Percentiles rank a stretch among this genome's conserved stretches.
phyloP scores from a whole-genome alignment of 2,888 invertebrate species.

The Acleris holmiana region DNA sequence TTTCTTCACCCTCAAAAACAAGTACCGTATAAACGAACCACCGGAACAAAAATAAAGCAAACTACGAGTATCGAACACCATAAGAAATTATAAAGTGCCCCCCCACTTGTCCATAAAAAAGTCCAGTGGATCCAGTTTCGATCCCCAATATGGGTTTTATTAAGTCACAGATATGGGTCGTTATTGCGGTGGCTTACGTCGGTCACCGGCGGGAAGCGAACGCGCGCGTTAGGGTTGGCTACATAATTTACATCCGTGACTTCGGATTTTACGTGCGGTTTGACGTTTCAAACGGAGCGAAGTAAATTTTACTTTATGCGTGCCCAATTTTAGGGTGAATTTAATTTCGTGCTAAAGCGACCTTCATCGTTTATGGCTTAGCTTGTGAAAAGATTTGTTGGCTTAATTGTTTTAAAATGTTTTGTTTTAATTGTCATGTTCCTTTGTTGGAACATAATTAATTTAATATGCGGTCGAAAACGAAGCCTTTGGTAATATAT shows the following conservation, averaged over 20 bases:
- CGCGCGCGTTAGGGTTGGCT: conserved; percentile 26
- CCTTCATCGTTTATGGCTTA: not conserved
- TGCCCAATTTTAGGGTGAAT: conserved; percentile 3
- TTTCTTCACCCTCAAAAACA: too few relatives aligned
- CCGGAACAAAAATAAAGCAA: too few relatives aligned
- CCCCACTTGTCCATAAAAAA: conserved; percentile 28
- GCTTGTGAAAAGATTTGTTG: conserved; percentile 3
- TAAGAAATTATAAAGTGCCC: conserved; percentile 28
- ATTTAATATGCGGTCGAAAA: too few relatives aligned
- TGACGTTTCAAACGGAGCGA: conserved; percentile 24
- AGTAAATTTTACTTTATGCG: conserved; percentile 15
- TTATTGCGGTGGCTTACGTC: conserved; percentile 61
- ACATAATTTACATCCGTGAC: conserved; percentile 31
- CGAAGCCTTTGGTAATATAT: too few relatives aligned
- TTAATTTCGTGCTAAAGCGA: conserved; percentile 4
- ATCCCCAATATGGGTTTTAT: conserved; percentile 55
- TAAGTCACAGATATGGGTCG: conserved; percentile 64
- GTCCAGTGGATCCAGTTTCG: conserved; percentile 25
- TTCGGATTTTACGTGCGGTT: conserved; percentile 30
- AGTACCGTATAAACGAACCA: too few relatives aligned
- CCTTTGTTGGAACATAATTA: too few relatives aligned
- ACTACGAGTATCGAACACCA: conserved; percentile 3
- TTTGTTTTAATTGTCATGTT: too few relatives aligned
- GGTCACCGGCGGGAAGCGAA: conserved; percentile 61
- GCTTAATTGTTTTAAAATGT: not conserved